Evolutionary conservation across 2,888 invertebrate genomes (phyloP).

Genomic region (Lepidochitona cinerea): DNA sequence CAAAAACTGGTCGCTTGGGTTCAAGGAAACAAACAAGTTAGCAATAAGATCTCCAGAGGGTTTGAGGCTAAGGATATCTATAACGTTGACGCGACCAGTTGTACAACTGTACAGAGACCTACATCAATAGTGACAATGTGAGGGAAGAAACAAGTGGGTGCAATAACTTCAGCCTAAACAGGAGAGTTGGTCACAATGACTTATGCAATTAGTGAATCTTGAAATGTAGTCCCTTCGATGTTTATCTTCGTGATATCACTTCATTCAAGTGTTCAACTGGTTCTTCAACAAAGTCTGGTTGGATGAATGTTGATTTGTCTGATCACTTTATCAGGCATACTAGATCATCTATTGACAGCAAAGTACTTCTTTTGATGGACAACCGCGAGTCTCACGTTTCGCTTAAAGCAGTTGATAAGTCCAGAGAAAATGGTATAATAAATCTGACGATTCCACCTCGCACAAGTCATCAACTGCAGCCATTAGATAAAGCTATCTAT

Average conservation of each 20-base stretch:
- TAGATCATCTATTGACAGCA: conserved; percentile 17
- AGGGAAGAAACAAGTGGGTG: conserved; percentile 12
- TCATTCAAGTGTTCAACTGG: conserved; percentile 16
- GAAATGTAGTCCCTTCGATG: conserved; percentile 19
- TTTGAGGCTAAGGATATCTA: conserved; percentile 20
- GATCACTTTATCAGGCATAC: conserved; percentile 23
- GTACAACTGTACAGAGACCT: conserved; percentile 36
- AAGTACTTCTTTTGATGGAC: conserved; percentile 19
- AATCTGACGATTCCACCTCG: conserved; percentile 30
- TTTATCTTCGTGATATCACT: too few species aligned
- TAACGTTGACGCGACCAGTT: conserved; percentile 33
- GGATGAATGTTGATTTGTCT: conserved; percentile 30
- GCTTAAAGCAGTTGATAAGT: conserved; percentile 17
- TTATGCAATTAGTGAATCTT: conserved; percentile 20
- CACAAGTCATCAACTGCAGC: conserved; percentile 24
- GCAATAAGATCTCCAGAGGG: conserved; percentile 20
- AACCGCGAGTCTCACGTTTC: conserved; percentile 29
- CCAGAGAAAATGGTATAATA: conserved; percentile 22
- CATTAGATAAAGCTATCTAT: conserved; percentile 46
- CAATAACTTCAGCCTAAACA: conserved; percentile 21
- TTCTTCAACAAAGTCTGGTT: conserved; percentile 16
- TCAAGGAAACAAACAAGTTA: conserved; percentile 18
- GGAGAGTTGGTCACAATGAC: conserved; percentile 27
- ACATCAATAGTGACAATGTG: conserved; percentile 10
- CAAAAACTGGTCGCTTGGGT: conserved; percentile 1